Evolutionary conservation across 2,113 vertebrate genomes (phyloP).

Genomic region (Lichenostomus cassidix): DNA sequence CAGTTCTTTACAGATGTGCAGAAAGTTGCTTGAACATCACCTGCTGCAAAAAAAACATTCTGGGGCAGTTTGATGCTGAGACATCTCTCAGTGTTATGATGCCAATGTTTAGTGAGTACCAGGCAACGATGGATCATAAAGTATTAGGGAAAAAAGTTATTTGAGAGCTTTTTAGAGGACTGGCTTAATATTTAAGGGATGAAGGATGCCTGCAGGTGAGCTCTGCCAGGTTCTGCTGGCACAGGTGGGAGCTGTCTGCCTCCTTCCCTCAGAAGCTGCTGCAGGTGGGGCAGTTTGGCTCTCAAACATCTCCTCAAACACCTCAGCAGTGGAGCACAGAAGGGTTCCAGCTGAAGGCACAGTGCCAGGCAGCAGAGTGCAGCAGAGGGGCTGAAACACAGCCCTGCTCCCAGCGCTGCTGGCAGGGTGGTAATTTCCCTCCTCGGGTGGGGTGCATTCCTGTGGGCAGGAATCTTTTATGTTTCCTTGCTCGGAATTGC

Average conservation of each 20-base stretch:
- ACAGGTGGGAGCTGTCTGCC: not conserved
- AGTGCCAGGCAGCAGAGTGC: not conserved
- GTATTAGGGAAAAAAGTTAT: not conserved
- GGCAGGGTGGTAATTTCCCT: slow-evolving; percentile 34
- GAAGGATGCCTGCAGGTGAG: slow-evolving; percentile 5
- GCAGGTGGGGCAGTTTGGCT: slow-evolving; percentile 19
- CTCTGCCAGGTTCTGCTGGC: not conserved
- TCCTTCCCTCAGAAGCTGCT: not conserved
- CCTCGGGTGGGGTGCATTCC: not conserved
- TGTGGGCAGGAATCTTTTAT: slow-evolving; percentile 3
- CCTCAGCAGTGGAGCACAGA: not conserved
- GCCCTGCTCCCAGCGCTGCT: not conserved
- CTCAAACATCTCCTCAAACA: not conserved
- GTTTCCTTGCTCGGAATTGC: slow-evolving; percentile 24
- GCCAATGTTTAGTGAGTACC: not conserved
- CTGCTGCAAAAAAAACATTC: accelerated
- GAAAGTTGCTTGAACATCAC: not conserved
- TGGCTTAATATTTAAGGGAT: not conserved
- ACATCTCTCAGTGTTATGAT: not conserved
- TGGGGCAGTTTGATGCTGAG: not conserved
- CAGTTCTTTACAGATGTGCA: not conserved
- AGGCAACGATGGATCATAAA: not conserved
- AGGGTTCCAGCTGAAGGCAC: not conserved
- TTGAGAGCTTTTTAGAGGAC: not conserved
- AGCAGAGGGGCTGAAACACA: not conserved